Conservation (phyloP, 2,797 vertebrate species). For the Pempheris klunzingeri region DNA sequence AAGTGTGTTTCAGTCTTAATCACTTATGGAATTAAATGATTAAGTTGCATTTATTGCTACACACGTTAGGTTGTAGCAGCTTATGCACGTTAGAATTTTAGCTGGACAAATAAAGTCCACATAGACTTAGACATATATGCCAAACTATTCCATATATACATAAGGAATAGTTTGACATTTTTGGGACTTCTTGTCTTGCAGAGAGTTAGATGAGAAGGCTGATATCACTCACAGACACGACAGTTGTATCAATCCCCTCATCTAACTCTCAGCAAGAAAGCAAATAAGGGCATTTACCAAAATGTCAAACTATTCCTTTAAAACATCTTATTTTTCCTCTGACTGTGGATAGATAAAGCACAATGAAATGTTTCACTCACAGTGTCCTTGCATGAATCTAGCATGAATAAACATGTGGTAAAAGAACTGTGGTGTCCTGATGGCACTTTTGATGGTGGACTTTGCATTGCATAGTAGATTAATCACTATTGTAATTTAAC, state of each 20-base stretch:
- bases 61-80: not conserved
- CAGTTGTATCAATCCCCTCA: not conserved
- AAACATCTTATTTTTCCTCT: not conserved
- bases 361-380: not conserved
- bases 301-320: not conserved
- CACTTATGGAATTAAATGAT: too few species aligned
- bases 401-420: not conserved
- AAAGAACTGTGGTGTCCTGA: not conserved
- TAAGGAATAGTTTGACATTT: not conserved
- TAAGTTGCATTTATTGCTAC: slow-evolving; percentile 14
- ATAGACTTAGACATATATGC: too few species aligned
- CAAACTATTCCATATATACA: too few species aligned
- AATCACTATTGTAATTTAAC: slow-evolving; percentile 31
- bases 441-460: not conserved
- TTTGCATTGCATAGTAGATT: slow-evolving; percentile 17
- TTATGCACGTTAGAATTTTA: not conserved
- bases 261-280: not conserved
- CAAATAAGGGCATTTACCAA: not conserved
- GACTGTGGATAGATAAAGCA: not conserved
- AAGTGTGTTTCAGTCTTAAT: not conserved
- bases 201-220: not conserved
- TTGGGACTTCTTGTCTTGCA: not conserved
- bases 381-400: not conserved
- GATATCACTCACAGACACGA: not conserved
- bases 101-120: not conserved